Evolutionary conservation across 2,797 vertebrate species (phyloP).

Genomic region (Fistularia commersonii): DNA sequence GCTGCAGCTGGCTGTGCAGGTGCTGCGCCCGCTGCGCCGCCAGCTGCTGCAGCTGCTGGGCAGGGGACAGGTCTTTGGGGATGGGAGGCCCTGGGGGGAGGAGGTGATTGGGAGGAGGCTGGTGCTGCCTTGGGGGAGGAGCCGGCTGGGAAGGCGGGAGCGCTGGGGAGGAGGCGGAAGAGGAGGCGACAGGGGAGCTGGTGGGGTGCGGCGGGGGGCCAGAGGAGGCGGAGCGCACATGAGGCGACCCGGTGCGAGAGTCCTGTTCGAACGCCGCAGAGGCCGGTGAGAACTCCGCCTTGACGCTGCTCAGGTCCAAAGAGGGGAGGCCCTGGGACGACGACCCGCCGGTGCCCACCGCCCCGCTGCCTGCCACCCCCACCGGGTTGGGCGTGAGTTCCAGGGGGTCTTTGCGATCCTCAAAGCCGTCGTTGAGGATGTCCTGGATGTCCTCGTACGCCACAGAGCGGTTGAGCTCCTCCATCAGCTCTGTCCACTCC

Average conservation of each 20-base stretch:
- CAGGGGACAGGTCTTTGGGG: constrained; percentile 89
- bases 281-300: constrained; percentile 90
- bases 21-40: constrained; percentile 91
- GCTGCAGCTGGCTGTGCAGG: constrained; percentile 81
- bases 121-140: constrained; percentile 77
- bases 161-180: constrained; percentile 78
- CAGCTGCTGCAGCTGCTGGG: constrained; percentile 94
- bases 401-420: constrained; percentile 87
- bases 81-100: constrained; percentile 75
- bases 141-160: constrained; percentile 65
- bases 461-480: constrained; percentile 94
- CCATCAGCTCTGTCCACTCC: constrained; percentile 97
- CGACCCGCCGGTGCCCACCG: constrained; percentile 10
- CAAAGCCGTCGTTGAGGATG: constrained; percentile 92
- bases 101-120: constrained; percentile 69
- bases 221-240: constrained; percentile 80
- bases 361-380: constrained; percentile 5
- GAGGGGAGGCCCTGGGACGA: constrained; percentile 77
- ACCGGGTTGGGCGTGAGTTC: constrained; percentile 68
- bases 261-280: constrained; percentile 86
- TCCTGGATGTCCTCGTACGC: constrained; percentile 96
- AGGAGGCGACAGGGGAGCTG: constrained; percentile 76
- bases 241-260: constrained; percentile 81
- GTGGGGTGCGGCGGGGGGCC: constrained; percentile 81
- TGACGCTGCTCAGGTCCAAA: constrained; percentile 83